Base-by-base conservation (phyloP, 2,113 vertebrate species). In the Bos indicus region DNA sequence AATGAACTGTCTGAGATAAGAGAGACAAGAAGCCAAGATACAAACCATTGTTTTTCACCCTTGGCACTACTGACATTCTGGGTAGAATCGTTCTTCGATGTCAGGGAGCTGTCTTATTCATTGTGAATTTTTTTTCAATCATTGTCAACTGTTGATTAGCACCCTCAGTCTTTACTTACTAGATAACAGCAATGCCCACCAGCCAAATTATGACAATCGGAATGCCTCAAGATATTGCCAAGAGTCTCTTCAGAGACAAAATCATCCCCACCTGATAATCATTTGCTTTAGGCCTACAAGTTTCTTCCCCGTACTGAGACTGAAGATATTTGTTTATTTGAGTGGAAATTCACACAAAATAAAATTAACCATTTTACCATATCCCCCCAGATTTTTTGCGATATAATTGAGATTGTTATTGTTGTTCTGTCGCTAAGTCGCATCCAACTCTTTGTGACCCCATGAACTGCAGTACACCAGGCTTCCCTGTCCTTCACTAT, bases 351-450 rank as follows among this genome's bases (percentile, higher is more conserved):
- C 74, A 46, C 40, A 25, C 62, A 43, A 43, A 28, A 13, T 36
- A 43, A 80, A 54, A 46, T 78, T 25, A 80, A 10, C 3, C 46
- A 52, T 60, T 88, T 87, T n/a, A 23, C 15, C 30, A 64, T 64
- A 28, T 82, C 23, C 15, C 12, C 16, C 57, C n/a, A 43, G 46
- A 28, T 88, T 56, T 43, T 43, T 10, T 80, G 1, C 17, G 28
- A 43, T 88, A 13, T 80, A 43, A 94, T 46, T 43, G 48, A 43
- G 71, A 74, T 25, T 43, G 12, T 43, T 74, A 43, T 40, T 23
- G n/a, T 21, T 36, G 10, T 74, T 74, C 36, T 40, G 71, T 74
- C 6, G 0, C 71, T 74, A 74, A 74, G 11, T 43, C 1, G 0
- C 7, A 3, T 74, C 36, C 71, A 28, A 11, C 21, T 43, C 11